Evolutionary conservation across 2,888 invertebrate genomes (phyloP), one percentile per base, ranked within the genome.

Genomic region (Laothoe populi): DNA sequence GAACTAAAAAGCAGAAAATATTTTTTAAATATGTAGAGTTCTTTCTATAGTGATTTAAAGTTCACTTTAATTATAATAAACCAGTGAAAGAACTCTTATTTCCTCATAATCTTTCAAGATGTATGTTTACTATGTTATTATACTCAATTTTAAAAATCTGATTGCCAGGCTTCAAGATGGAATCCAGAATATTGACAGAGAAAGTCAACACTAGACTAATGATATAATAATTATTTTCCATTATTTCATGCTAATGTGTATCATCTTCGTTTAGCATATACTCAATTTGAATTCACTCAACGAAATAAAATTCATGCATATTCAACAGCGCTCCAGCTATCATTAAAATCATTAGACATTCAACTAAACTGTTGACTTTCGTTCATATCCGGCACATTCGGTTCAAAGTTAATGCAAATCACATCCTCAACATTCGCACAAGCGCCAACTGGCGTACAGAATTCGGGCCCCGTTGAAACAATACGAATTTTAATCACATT

Each of bases 401-500:
- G 40, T 16, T 69, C 79, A 74, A 83, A 85, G 82, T 82, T 79
- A 82, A 89, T 87, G 89, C 86, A 85, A 88, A 89, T 87, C 76
- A 79, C 75, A 77, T 46, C 24, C 77, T 77, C 71, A 73, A 72
- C 76, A 80, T 78, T 78, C 74, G 74, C 73, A 74, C 74, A 71
- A 77, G 72, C 67, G 73, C 71, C 70, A 74, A 64, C 71, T 66
- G 70, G 76, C 72, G 74, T 78, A 80, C 79, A 83, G 78, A 78
- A 69, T 74, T 80, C 79, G 74, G 78, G 79, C 78, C 75, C 83
- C 84, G 83, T 84, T 84, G 81, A 82, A 86, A 89, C 88, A 88
- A 88, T 87, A 82, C 85, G 84, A 82, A 91, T 91, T 87, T 87
- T 87, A 90, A 89, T 90, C 84, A 83, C 80, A 90, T 90, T 91